phyloP scores from a whole-genome alignment of 2,888 invertebrate species.

The Pecten maximus region DNA sequence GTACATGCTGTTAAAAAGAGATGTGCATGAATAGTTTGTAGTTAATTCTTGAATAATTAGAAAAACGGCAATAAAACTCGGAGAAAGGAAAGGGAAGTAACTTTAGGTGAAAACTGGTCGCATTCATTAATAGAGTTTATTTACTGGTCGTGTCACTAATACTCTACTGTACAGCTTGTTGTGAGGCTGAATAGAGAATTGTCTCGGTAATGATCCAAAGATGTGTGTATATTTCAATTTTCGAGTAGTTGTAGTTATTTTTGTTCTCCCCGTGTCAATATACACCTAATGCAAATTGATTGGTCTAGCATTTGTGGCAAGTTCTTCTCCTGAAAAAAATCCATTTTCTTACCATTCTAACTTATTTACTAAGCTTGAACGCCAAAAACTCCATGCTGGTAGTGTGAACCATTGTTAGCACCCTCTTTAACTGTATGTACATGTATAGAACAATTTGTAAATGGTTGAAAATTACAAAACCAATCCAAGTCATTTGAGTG shows the following conservation, averaged over 20 bases:
- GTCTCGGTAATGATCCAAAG: neutral
- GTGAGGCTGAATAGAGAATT: neutral
- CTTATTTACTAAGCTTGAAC: neutral
- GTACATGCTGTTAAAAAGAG: no score
- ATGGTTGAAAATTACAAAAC: neutral
- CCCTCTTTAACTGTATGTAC: neutral
- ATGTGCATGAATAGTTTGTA: no score
- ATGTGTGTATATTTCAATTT: neutral
- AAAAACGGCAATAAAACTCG: no score
- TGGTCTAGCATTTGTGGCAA: neutral
- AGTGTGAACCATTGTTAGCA: neutral
- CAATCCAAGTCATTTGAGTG: neutral
- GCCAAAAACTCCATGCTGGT: neutral
- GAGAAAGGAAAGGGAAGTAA: no score
- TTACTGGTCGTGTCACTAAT: no score
- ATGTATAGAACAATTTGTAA: neutral
- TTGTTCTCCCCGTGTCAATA: neutral
- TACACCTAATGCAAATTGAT: neutral
- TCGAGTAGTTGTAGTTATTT: neutral
- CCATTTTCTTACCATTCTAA: neutral
- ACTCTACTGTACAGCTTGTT: neutral
- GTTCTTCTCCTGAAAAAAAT: neutral
- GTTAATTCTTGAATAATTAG: no score
- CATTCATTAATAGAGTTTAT: no score
- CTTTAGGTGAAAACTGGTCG: no score